phyloP scores from a whole-genome alignment of 2,113 vertebrate species.

The Syngnathus floridae region DNA sequence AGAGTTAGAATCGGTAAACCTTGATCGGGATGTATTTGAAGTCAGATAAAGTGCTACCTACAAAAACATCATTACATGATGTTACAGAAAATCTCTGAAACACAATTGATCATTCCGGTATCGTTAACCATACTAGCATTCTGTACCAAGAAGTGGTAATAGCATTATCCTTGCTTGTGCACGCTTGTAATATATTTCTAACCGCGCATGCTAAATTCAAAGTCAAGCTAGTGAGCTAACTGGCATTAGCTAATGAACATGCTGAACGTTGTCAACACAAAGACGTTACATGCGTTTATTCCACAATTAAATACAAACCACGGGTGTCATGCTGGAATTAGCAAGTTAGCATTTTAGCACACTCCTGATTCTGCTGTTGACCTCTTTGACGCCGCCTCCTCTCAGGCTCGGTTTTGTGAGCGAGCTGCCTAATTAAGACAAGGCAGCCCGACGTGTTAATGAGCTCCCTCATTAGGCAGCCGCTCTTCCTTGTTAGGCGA shows the following conservation, averaged over 20 bases:
- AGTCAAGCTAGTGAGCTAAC: too few relatives aligned
- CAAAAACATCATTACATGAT: too few relatives aligned
- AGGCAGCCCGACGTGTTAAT: conserved; percentile 84
- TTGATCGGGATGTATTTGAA: neutral
- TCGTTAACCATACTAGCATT: too few relatives aligned
- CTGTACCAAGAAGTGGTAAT: too few relatives aligned
- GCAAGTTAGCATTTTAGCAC: neutral
- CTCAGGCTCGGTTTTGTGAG: conserved; percentile 10
- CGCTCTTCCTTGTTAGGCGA: conserved; percentile 79
- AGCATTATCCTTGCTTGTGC: too few relatives aligned
- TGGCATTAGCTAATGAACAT: too few relatives aligned
- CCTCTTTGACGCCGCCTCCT: conserved; percentile 20
- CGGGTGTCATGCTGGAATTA: neutral
- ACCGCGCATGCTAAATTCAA: too few relatives aligned
- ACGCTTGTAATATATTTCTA: too few relatives aligned
- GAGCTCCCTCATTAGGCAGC: conserved; percentile 79
- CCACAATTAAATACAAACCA: too few relatives aligned
- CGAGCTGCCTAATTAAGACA: conserved; percentile 80
- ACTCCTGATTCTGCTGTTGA: conserved; percentile 29
- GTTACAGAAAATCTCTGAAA: neutral
- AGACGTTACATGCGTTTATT: too few relatives aligned
- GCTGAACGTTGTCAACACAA: too few relatives aligned
- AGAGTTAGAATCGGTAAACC: neutral
- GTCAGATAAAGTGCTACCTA: neutral
- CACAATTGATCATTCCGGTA: too few relatives aligned